Evolutionary conservation across 2,113 vertebrate genomes (phyloP).

Genomic region (Chelonoidis abingdonii): DNA sequence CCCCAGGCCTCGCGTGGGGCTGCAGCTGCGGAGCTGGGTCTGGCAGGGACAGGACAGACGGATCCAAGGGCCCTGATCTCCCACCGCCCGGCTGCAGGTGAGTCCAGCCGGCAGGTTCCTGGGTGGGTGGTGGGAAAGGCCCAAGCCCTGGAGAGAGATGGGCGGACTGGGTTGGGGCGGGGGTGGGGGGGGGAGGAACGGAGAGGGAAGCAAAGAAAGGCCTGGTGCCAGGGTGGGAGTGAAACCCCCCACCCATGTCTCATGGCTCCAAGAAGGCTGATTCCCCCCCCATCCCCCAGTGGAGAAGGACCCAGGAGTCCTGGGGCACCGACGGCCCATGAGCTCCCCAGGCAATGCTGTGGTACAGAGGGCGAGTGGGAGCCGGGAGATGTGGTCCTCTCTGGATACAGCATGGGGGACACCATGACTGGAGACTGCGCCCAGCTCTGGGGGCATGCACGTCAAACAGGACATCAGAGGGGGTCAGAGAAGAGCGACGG

Average conservation of each 20-base stretch:
- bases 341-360: no score
- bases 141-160: neutral
- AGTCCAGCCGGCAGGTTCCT: neutral
- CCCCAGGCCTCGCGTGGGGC: no score
- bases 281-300: neutral
- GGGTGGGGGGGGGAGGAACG: neutral
- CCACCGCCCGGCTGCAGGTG: neutral
- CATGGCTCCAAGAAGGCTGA: neutral
- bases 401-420: neutral
- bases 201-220: neutral
- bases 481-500: neutral
- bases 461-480: neutral
- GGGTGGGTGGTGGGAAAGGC: no score
- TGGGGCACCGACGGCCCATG: no score
- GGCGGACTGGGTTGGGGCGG: neutral
- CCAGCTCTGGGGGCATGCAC: neutral
- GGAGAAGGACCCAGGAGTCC: neutral
- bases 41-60: no score
- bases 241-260: neutral
- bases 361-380: no score
- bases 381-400: neutral
- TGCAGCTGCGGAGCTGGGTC: neutral
- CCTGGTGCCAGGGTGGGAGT: no score
- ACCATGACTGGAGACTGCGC: neutral
- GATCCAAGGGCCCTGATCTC: no score